Conservation (phyloP, 1,140 invertebrate genomes). For the Ostrea edulis region DNA sequence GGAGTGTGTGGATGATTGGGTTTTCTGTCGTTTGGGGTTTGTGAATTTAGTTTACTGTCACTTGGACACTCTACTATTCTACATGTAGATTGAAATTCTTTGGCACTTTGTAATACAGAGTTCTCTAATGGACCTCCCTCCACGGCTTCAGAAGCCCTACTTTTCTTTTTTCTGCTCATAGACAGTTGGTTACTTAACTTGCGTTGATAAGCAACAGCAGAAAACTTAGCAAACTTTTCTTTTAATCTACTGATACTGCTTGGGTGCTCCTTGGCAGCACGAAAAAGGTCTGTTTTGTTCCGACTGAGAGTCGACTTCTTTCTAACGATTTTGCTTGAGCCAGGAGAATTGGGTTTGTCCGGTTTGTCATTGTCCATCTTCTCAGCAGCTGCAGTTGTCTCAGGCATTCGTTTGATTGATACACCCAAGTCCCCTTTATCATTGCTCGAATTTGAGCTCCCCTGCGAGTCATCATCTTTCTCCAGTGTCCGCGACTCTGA, state of each 20-base stretch:
- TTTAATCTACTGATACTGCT: neutral
- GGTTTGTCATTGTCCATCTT: neutral
- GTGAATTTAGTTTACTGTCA: neutral
- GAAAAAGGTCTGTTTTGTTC: neutral
- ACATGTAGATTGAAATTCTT: neutral
- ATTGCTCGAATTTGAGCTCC: neutral
- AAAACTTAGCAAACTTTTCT: slow-evolving; percentile 28
- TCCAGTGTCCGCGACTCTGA: neutral
- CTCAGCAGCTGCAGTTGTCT: neutral
- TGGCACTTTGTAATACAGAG: slow-evolving; percentile 23
- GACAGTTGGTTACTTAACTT: neutral
- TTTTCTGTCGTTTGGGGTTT: neutral
- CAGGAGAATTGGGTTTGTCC: neutral
- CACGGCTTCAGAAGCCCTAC: neutral
- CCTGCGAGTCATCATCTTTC: neutral
- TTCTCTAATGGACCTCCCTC: neutral
- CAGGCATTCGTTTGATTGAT: neutral
- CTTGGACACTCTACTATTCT: neutral
- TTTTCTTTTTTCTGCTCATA: neutral
- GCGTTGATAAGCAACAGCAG: neutral
- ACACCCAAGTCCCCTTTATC: neutral
- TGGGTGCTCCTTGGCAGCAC: slow-evolving; percentile 9
- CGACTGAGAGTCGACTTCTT: neutral
- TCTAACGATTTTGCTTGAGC: neutral
- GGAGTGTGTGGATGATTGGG: neutral